Percentiles rank a stretch among this genome's conserved stretches.
Conservation (phyloP, 2,113 vertebrate genomes). For the Scophthalmus maximus region DNA sequence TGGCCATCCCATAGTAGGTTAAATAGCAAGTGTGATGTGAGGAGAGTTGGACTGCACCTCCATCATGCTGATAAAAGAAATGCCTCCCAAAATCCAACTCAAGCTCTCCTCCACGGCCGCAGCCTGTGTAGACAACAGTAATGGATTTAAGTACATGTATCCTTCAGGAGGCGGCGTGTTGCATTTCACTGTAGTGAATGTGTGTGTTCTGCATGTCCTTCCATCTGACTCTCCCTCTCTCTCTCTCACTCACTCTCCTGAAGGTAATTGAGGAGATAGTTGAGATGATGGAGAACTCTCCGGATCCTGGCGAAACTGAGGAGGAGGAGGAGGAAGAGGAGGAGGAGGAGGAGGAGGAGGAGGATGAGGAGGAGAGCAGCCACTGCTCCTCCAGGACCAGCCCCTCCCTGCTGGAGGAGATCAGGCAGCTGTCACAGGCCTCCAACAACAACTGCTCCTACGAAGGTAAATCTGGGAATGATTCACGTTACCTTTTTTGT, state of each 20-base stretch:
- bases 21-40: too few relatives aligned
- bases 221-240: not conserved
- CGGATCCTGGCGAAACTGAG: slow-evolving; percentile 90
- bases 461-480: slow-evolving; percentile 81
- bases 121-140: slow-evolving; percentile 17
- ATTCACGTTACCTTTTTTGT: not conserved
- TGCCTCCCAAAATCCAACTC: not conserved
- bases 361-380: slow-evolving; percentile 87
- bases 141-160: slow-evolving; percentile 5
- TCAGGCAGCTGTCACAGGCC: slow-evolving; percentile 87
- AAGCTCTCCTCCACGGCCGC: not conserved
- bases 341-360: slow-evolving; percentile 91
- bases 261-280: slow-evolving; percentile 96
- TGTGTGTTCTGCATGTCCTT: slow-evolving; percentile 4
- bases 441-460: slow-evolving; percentile 92
- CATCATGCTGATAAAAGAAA: not conserved
- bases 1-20: too few relatives aligned
- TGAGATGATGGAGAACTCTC: slow-evolving; percentile 97
- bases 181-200: slow-evolving; percentile 7
- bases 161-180: not conserved
- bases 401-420: slow-evolving; percentile 89
- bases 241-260: not conserved
- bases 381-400: slow-evolving; percentile 84
- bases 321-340: too few relatives aligned
- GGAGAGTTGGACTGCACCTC: not conserved